Base-by-base conservation (phyloP, 2,113 vertebrate species). In the Halichoerus grypus region DNA sequence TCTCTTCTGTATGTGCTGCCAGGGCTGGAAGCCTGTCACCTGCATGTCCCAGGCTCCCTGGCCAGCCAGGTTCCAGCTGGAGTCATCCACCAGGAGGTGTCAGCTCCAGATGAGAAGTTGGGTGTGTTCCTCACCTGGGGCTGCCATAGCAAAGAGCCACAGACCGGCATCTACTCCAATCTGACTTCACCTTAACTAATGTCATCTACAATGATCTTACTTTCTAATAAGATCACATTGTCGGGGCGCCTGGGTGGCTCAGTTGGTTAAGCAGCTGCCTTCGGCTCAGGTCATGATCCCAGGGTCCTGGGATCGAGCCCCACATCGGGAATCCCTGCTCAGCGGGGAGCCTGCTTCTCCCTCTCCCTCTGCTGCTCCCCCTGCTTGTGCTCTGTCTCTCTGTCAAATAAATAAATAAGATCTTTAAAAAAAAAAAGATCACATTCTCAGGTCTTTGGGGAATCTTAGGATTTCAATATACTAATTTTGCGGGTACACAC, bases 151-250 rank as follows among this genome's bases (percentile, higher is more conserved):
- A 53, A 16, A 33, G 79, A 3, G 22, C 14, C 28, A 2, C 28
- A 28, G 36, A 26, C 31, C 1, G 65, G 26, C 53, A 1, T 28
- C 4, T 1, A 3, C 24, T 51, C 39, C n/a, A 3, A 0, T 12
- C 13, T 0, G 21, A 55, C 67, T 22, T n/a, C 77, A 1, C 19
- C 26, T 10, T 63, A n/a, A 24, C 53, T 18, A 12, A 6, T 15
- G 77, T 16, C 51, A 19, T 0, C 28, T 19, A 36, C 26, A 28
- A 21, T 0, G 88, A 77, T 22, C 59, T 8, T 7, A 3, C 8
- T 16, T 22, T 49, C 59, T 5, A 36, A 77, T 2, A 31, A 6
- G 31, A 31, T 31, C 59, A 28, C 28, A 1, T n/a, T 16, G 39
- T 42, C 39, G 39, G 39, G 39, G 39, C 39, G 39, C 39, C 39